Percentiles rank a stretch among this genome's conserved stretches.
phyloP scores from a whole-genome alignment of 2,888 invertebrate species.

The Lasioglossum leucozonium region DNA sequence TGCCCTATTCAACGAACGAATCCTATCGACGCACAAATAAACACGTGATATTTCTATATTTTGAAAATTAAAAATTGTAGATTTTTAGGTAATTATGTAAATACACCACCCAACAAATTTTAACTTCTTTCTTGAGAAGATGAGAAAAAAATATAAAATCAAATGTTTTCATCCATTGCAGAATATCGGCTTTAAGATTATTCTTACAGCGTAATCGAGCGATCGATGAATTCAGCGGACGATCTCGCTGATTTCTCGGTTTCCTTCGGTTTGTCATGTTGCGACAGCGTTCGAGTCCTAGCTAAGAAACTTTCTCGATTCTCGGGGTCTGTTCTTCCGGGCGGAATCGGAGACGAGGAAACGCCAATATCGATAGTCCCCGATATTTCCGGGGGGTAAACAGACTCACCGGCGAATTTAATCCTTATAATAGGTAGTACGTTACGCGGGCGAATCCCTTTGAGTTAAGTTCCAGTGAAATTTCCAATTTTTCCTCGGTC shows the following conservation, averaged over 20 bases:
- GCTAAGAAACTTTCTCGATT: conserved; percentile 70
- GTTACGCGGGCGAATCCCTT: background rate
- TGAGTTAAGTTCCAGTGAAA: conserved; percentile 24
- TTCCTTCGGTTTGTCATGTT: conserved; percentile 28
- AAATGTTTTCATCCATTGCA: background rate
- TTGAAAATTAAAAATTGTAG: no score
- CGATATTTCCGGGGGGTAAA: conserved; percentile 13
- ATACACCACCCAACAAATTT: no score
- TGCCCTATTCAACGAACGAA: background rate
- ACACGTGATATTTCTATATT: background rate
- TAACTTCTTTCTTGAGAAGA: no score
- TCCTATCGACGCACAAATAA: background rate
- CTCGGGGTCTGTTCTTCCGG: conserved; percentile 10
- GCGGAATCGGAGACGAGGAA: background rate
- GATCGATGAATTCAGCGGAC: conserved; percentile 66
- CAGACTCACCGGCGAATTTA: conserved; percentile 19
- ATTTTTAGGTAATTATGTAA: no score
- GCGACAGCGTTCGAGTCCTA: conserved; percentile 58
- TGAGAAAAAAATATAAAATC: no score
- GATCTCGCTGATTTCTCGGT: conserved; percentile 43
- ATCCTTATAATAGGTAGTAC: conserved; percentile 22
- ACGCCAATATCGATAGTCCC: conserved; percentile 14
- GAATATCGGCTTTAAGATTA: background rate
- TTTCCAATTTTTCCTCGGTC: conserved; percentile 13
- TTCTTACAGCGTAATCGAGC: conserved; percentile 24